Evolutionary conservation across 2,888 invertebrate species (phyloP).

Genomic region (Drosophila prostipennis): DNA sequence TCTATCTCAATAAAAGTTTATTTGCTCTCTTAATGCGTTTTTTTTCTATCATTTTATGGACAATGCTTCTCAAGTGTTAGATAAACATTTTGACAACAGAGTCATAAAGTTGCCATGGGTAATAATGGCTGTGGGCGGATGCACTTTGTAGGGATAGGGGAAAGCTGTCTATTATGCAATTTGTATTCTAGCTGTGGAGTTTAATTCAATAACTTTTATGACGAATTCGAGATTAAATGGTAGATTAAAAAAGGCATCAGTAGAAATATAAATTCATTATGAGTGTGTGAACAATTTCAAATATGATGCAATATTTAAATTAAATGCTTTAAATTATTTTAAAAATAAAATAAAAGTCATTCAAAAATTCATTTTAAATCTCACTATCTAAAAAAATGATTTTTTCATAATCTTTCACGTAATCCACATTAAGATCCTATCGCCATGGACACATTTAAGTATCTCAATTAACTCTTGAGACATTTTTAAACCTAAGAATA

Average conservation of each 20-base stretch:
- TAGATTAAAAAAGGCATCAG: background rate
- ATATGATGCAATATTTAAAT: too few species aligned
- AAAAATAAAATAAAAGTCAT: background rate
- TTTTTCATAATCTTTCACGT: background rate
- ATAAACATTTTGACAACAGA: constrained; percentile 74
- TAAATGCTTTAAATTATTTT: background rate
- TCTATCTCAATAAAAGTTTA: constrained; percentile 56
- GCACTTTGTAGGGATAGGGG: constrained; percentile 2
- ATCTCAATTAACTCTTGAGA: constrained; percentile 8
- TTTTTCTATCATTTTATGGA: constrained; percentile 60
- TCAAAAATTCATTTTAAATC: background rate
- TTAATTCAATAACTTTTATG: constrained; percentile 15
- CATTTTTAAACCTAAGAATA: background rate
- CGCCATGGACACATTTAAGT: constrained; percentile 5
- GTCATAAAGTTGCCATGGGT: constrained; percentile 58
- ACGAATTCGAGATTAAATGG: background rate
- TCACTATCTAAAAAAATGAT: background rate
- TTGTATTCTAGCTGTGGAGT: constrained; percentile 12
- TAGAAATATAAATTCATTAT: background rate
- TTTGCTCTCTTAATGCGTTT: constrained; percentile 63
- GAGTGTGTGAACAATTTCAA: too few species aligned
- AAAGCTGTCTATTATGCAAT: constrained; percentile 34
- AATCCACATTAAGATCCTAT: constrained; percentile 3
- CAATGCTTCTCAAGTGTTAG: constrained; percentile 65
- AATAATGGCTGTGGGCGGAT: constrained; percentile 5